Evolutionary conservation across 1,140 invertebrate species (phyloP), one percentile per base, ranked within the genome.

Genomic region (Drosophila sturtevanti): DNA sequence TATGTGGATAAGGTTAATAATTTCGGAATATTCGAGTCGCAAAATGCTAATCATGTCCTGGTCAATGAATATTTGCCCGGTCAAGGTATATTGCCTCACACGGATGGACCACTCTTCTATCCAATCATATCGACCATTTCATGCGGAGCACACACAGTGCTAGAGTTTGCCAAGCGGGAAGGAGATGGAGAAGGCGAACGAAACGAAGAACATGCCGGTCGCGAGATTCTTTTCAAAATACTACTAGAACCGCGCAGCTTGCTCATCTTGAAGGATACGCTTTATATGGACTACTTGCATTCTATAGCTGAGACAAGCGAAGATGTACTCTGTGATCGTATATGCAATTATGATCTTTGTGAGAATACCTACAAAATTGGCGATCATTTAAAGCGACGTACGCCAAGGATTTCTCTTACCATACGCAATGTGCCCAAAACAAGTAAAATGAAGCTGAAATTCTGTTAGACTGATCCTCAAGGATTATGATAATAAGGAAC

Each of bases 11-110:
- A 94, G 93, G 94, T 99, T 38, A 92, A 94, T 69, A 87, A 92
- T 9, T 90, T 98, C 4, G 81, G 95, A 59, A 81, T 98, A 34
- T 99, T 99, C 93, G 94, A 94, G 37, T 93, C 93, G 2, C 95
- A 95, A 74, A 95, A 95, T 79, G 96, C 98, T 12, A 99, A 99
- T 92, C 98, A 99, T 94, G 96, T 99, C 4, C 92, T 99, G 22
- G 95, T 99, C 0, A 99, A 99, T 93, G 98, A 99, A 93, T 99
- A 99, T 94, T 92, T 95, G 74, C 93, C 97, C 18, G 97, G 97
- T 0, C 98, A 99, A 93, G 98, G 98, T 24, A 98, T 98, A 58
- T 96, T 98, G 95, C 96, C 98, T 3, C 98, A 99, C 93, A 95
- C 96, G 44, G 98, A 99, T 94, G 98, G 98, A 1, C 96, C 97